phyloP scores from a whole-genome alignment of 2,888 invertebrate species.

The Marronus borbonicus region DNA sequence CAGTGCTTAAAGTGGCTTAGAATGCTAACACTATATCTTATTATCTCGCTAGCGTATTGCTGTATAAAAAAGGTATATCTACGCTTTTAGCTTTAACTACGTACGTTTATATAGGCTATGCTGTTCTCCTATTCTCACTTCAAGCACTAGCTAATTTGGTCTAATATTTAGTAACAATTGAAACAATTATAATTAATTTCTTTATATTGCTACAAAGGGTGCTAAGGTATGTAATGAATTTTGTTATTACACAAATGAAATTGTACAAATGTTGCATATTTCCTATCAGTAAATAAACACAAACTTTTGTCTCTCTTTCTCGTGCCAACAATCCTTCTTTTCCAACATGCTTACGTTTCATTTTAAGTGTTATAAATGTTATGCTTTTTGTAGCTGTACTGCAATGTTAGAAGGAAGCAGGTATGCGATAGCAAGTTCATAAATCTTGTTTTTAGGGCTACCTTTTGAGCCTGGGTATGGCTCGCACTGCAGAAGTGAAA shows the following conservation, averaged over 20 bases:
- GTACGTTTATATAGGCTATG: not conserved
- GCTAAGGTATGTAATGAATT: conserved; percentile 74
- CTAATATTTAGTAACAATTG: conserved; percentile 13
- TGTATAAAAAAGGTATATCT: not conserved
- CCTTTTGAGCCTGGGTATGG: conserved; percentile 94
- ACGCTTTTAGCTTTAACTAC: conserved; percentile 28
- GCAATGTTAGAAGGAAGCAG: not conserved
- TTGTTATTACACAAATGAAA: conserved; percentile 20
- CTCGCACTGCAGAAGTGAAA: conserved; percentile 94
- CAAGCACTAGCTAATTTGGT: conserved; percentile 33
- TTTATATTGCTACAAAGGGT: conserved; percentile 71
- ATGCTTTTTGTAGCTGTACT: conserved; percentile 9
- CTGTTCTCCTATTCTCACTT: not conserved
- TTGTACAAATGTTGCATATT: conserved; percentile 19
- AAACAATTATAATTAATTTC: conserved; percentile 39
- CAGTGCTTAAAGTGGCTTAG: conserved; percentile 36
- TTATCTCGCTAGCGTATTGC: conserved; percentile 7
- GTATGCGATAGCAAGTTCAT: not conserved
- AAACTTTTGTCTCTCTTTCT: conserved; percentile 41
- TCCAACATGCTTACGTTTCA: conserved; percentile 23
- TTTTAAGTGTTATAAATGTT: not conserved
- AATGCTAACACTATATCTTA: not conserved
- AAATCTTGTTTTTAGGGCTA: conserved; percentile 80
- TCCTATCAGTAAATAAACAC: not conserved
- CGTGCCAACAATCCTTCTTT: conserved; percentile 38